These are phyloP conservation scores for Penelope pileata DNA, from an alignment of 2,113 vertebrate genomes.

Conservation along the genomic window DNA sequence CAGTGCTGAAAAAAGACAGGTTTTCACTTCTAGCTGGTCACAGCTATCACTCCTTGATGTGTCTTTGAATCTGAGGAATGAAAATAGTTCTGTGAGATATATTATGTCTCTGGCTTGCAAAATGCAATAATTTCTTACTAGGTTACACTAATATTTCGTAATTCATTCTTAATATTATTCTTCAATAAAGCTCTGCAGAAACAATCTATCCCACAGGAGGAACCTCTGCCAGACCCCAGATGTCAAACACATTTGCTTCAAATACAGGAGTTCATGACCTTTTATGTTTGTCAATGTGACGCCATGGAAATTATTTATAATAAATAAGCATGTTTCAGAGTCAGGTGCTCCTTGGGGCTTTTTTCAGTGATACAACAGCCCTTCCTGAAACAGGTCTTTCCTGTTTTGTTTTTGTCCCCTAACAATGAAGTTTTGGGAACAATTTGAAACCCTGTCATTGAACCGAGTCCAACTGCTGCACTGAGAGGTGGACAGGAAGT, in stretches of 20 bases:
- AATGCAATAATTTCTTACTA: conserved; percentile 63
- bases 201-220: conserved; percentile 72
- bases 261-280: conserved; percentile 74
- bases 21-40: neutral
- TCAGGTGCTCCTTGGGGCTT: conserved; percentile 38
- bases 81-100: conserved; percentile 44
- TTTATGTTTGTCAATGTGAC: conserved; percentile 71
- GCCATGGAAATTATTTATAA: conserved; percentile 74
- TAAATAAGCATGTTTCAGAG: conserved; percentile 40
- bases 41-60: neutral
- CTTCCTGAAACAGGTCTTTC: conserved; percentile 57
- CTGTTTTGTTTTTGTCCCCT: neutral
- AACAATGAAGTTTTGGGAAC: conserved; percentile 6
- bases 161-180: conserved; percentile 67
- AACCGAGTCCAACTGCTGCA: neutral
- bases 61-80: conserved; percentile 32
- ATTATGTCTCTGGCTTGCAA: conserved; percentile 61
- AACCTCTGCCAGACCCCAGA: conserved; percentile 75
- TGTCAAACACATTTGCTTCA: conserved; percentile 76
- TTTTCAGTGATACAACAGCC: conserved; percentile 23
- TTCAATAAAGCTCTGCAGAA: conserved; percentile 75
- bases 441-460: conserved; percentile 20
- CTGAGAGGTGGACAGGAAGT: conserved; percentile 18
- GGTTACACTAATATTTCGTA: conserved; percentile 75
- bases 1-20: neutral